Conservation (phyloP, 2,888 invertebrate species). For the Endomychus coccineus region DNA sequence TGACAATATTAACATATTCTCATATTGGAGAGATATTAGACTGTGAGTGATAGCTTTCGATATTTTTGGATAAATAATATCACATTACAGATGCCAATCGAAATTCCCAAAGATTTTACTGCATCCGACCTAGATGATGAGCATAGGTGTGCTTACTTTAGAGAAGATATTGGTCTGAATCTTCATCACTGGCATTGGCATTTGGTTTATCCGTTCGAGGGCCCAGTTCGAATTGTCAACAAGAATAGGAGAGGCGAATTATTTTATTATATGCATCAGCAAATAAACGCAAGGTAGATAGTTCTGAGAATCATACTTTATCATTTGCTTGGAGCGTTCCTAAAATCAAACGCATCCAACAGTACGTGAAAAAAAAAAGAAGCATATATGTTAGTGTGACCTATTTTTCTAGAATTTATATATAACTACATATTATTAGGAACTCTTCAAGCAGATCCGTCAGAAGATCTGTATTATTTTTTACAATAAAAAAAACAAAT, state of each 20-base stretch:
- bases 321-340: no score
- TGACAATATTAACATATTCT: no score
- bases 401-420: not conserved
- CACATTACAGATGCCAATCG: slow-evolving; percentile 52
- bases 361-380: no score
- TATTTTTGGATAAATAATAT: no score
- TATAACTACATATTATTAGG: not conserved
- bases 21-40: no score
- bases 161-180: slow-evolving; percentile 79
- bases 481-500: no score
- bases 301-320: not conserved
- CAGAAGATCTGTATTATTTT: no score
- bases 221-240: slow-evolving; percentile 53
- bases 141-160: slow-evolving; percentile 74
- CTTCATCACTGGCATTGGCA: slow-evolving; percentile 93
- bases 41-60: no score
- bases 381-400: no score
- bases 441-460: no score
- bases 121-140: slow-evolving; percentile 69
- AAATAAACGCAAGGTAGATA: slow-evolving; percentile 50
- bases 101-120: slow-evolving; percentile 66
- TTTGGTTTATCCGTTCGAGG: slow-evolving; percentile 74
- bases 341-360: no score
- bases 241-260: slow-evolving; percentile 74
- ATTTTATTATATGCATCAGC: slow-evolving; percentile 75